Conservation (phyloP, 2,888 invertebrate species). For the Tanypteryx hageni region DNA sequence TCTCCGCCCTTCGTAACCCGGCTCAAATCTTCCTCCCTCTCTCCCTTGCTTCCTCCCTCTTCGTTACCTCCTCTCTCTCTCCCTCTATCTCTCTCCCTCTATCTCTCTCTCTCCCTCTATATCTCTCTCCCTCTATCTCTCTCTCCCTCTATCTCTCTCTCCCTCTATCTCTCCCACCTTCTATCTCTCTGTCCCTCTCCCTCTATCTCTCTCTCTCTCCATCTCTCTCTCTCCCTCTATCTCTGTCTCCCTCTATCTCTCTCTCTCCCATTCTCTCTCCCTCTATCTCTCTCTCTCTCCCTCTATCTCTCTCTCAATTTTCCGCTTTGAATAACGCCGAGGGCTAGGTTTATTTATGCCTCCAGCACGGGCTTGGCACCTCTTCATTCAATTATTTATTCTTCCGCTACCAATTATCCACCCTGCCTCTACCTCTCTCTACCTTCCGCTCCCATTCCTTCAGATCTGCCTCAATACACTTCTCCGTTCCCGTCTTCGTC, state of each 20-base stretch:
- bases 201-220: neutral
- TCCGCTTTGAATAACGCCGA: neutral
- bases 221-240: no score
- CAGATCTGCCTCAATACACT: no score
- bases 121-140: no score
- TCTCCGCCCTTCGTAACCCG: no score
- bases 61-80: no score
- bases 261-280: no score
- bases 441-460: no score
- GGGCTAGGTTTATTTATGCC: constrained; percentile 25
- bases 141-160: neutral
- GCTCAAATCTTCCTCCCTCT: no score
- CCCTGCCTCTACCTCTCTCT: neutral
- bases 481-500: no score
- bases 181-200: no score
- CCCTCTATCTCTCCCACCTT: neutral
- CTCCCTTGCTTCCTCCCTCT: no score
- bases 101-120: neutral
- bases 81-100: neutral
- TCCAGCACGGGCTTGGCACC: neutral
- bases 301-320: neutral
- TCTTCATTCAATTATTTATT: constrained; percentile 28
- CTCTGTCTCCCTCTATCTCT: neutral
- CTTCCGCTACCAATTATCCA: neutral
- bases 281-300: neutral